These are phyloP conservation scores for Oophaga pumilio DNA, from an alignment of 2,113 vertebrate species.

Conservation along the genomic window DNA sequence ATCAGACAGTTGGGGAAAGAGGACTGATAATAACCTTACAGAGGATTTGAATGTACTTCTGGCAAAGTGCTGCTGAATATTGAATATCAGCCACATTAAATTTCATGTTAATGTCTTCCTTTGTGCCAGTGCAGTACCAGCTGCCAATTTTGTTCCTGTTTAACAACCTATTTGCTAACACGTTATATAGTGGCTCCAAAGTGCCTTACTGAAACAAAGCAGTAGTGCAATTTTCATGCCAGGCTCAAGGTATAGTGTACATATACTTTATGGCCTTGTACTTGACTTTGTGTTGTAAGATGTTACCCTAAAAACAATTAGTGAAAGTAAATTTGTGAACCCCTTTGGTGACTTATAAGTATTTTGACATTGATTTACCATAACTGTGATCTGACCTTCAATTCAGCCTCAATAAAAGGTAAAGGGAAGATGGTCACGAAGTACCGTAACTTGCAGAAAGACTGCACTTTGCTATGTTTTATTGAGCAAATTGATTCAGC, in stretches of 20 bases:
- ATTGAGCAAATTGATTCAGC: background rate
- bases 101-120: conserved; percentile 18
- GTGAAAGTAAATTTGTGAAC: background rate
- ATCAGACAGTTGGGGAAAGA: background rate
- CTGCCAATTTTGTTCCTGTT: conserved; percentile 19
- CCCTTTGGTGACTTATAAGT: background rate
- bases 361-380: background rate
- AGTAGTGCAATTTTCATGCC: background rate
- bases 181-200: background rate
- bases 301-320: background rate
- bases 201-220: background rate
- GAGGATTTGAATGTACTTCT: conserved; percentile 2
- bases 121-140: background rate
- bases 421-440: background rate
- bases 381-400: background rate
- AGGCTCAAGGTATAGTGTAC: background rate
- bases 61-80: conserved; percentile 25
- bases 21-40: background rate
- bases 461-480: background rate
- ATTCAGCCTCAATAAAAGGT: background rate
- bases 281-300: background rate
- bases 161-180: background rate
- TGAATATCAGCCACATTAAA: conserved; percentile 39
- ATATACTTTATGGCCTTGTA: background rate
- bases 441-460: background rate